Evolutionary conservation across 2,888 invertebrate species (phyloP).

Genomic region (Acrobasis suavella): DNA sequence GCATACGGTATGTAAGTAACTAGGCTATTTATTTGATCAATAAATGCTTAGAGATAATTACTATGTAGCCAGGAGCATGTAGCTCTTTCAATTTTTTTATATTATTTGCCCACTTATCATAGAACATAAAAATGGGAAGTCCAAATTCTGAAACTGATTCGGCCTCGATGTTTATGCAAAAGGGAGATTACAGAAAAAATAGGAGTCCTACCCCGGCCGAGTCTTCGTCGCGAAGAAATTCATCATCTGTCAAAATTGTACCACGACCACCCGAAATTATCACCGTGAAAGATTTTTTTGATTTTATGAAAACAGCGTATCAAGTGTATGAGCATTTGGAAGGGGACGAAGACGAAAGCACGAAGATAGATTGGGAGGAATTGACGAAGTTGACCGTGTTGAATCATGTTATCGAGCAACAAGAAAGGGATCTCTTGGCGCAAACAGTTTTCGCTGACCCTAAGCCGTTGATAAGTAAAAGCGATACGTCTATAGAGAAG

Average conservation of each 20-base stretch:
- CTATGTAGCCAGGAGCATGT: background rate
- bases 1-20: slow-evolving; percentile 34
- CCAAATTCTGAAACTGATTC: slow-evolving; percentile 59
- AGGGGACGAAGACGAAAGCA: slow-evolving; percentile 67
- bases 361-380: slow-evolving; percentile 78
- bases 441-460: slow-evolving; percentile 59
- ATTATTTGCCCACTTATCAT: slow-evolving; percentile 15
- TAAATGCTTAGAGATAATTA: slow-evolving; percentile 29
- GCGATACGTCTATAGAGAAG: slow-evolving; percentile 60
- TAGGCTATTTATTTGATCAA: slow-evolving; percentile 58
- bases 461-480: slow-evolving; percentile 63
- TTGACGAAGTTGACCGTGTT: slow-evolving; percentile 74
- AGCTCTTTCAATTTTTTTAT: slow-evolving; percentile 22
- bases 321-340: slow-evolving; percentile 82
- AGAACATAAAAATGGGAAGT: slow-evolving; percentile 56
- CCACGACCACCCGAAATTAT: slow-evolving; percentile 80
- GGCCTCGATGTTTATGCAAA: slow-evolving; percentile 69
- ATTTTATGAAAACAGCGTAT: slow-evolving; percentile 88
- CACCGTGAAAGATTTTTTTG: slow-evolving; percentile 86
- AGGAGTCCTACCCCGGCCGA: slow-evolving; percentile 54
- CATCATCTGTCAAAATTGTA: slow-evolving; percentile 39
- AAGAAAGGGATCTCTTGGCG: slow-evolving; percentile 69
- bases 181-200: slow-evolving; percentile 47
- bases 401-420: slow-evolving; percentile 74
- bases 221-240: slow-evolving; percentile 50